Evolutionary conservation across 2,888 invertebrate genomes (phyloP), one percentile per base, ranked within the genome.

Genomic region (Ornithoptera priamus): DNA sequence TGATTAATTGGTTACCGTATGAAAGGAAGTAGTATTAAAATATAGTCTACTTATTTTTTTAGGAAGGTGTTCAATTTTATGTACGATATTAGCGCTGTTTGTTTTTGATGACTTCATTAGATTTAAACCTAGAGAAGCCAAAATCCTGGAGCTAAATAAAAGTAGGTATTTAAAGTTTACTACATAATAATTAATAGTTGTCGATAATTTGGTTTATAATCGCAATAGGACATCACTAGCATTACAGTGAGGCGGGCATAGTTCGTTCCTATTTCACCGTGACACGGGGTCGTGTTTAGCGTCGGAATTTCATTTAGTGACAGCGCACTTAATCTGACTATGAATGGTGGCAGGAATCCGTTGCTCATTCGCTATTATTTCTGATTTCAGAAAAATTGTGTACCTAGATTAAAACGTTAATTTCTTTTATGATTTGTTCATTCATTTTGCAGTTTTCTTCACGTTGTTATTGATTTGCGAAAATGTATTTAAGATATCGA

Each of bases 301-400:
- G 66, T 71, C 74, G 80, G 83, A 85, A 85, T 84, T 84, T 83
- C 79, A 85, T 85, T 85, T 80, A 77, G 77, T 77, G 78, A 75
- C 77, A 76, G 75, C 76, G 68, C 64, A 68, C 76, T 75, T 75
- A 78, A 78, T 79, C 75, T 75, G 70, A 67, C 68, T 72, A 69
- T 70, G 75, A 75, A 78, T 80, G 78, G 77, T 78, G 81, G 82
- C 80, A 77, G 78, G 77, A 76, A 75, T 76, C 74, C 59, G 62
- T 68, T 68, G 57, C 66, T 68, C 36, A 71, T 58, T 59, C 62
- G n/a, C 56, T 42, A 36, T 42, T 53, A 64, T 53, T 67, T 59
- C 66, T 59, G 63, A 10, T n/a, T 60, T 63, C 56, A 30, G 53
- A 50, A 59, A 64, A 60, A 56, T 46, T 68, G 56, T 58, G n/a